Conservation (phyloP, 37 sponge, comb jelly and placozoan genomes). For the Agelas oroides region DNA sequence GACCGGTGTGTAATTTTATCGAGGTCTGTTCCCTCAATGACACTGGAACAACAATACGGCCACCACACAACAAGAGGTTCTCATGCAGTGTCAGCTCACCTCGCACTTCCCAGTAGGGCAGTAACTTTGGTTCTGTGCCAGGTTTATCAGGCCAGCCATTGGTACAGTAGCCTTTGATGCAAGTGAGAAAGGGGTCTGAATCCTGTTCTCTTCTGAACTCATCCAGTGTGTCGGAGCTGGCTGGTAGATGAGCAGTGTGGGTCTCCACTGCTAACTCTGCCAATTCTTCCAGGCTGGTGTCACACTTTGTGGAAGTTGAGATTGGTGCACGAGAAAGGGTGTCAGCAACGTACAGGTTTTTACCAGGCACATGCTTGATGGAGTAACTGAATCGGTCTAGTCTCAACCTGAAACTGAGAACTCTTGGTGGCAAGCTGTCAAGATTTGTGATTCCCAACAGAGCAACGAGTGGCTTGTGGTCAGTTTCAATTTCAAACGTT, state of each 20-base stretch:
- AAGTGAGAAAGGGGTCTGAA: conserved; percentile 12
- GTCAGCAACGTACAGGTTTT: conserved; percentile 25
- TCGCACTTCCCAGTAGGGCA: conserved; percentile 20
- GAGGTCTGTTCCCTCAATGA: background rate
- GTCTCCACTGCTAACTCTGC: background rate
- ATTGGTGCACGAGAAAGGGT: conserved; percentile 16
- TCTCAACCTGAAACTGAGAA: conserved; percentile 22
- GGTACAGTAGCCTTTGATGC: conserved; percentile 6
- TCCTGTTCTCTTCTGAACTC: conserved; percentile 41
- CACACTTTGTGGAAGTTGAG: background rate
- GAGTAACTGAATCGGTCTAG: conserved; percentile 30
- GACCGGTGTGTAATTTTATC: conserved; percentile 12
- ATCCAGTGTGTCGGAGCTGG: conserved; percentile 7
- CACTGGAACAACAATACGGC: conserved; percentile 12
- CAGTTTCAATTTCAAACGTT: conserved; percentile 26
- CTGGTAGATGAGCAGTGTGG: conserved; percentile 3
- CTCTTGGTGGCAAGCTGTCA: conserved; percentile 10
- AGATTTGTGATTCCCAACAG: conserved; percentile 9
- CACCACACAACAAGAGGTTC: background rate
- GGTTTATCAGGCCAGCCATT: conserved; percentile 30
- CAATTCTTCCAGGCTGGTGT: background rate
- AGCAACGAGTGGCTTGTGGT: conserved; percentile 41
- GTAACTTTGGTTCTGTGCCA: background rate
- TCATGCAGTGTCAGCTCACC: conserved; percentile 8
- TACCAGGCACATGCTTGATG: conserved; percentile 32